Percentiles rank a stretch among this genome's conserved stretches.
These are phyloP conservation scores for Micromussa lordhowensis DNA, from an alignment of 92 coral and sea anemone species.

Conservation along the genomic window DNA sequence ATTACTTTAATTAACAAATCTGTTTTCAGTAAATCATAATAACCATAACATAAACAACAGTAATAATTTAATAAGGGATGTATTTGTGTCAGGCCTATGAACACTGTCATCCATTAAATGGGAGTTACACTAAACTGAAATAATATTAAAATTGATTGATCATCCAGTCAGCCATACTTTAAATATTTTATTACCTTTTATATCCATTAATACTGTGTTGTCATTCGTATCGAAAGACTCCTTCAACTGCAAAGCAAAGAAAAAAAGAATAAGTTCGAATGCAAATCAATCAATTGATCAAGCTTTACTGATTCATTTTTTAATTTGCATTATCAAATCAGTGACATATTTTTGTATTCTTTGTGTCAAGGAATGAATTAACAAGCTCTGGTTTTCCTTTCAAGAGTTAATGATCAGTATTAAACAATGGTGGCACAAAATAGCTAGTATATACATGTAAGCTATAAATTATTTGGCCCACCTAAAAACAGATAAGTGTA, in stretches of 20 bases:
- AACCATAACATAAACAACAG: too few relatives aligned
- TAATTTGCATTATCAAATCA: constrained; percentile 20
- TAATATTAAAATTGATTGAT: constrained; percentile 7
- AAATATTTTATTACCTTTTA: constrained; percentile 9
- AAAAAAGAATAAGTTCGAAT: constrained; percentile 19
- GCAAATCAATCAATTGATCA: too few relatives aligned
- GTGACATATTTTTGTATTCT: constrained; percentile 22
- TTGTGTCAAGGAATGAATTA: constrained; percentile 19
- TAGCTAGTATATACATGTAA: constrained; percentile 20
- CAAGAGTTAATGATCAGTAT: constrained; percentile 20
- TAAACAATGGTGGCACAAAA: constrained; percentile 23
- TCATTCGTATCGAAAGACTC: constrained; percentile 23
- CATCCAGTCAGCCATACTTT: constrained; percentile 23
- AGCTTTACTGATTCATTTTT: constrained; percentile 14
- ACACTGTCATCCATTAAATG: constrained; percentile 27
- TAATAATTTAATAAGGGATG: constrained; percentile 25
- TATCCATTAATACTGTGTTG: constrained; percentile 19
- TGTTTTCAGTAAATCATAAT: constrained; percentile 16
- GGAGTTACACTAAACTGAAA: constrained; percentile 22
- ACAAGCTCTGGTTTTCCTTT: constrained; percentile 7
- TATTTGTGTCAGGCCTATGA: constrained; percentile 29
- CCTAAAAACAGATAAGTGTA: constrained; percentile 9
- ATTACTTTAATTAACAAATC: constrained; percentile 26
- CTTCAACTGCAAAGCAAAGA: constrained; percentile 27
- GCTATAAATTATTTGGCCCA: constrained; percentile 19